Evolutionary conservation across 2,888 invertebrate genomes (phyloP).

Genomic region (Tinea pellionella): DNA sequence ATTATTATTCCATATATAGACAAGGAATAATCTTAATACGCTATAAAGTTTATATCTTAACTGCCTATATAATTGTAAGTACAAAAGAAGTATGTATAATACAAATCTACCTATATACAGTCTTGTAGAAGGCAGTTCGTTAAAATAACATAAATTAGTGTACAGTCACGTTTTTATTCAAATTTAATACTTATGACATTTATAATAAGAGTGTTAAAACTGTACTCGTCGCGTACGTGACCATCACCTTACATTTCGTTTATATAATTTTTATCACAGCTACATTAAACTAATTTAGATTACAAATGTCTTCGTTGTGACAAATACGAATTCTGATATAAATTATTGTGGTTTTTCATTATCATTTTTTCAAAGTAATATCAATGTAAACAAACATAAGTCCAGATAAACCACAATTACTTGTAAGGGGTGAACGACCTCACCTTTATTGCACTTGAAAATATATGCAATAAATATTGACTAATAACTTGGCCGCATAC

Average conservation of each 20-base stretch:
- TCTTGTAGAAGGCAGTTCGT: slow-evolving; percentile 4
- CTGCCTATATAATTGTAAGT: too few species aligned
- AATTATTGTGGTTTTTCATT: too few species aligned
- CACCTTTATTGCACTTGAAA: too few species aligned
- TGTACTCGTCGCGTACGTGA: not conserved
- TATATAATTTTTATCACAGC: not conserved
- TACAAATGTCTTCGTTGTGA: not conserved
- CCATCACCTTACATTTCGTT: not conserved
- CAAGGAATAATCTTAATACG: too few species aligned
- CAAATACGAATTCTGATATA: not conserved
- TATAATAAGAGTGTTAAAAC: not conserved
- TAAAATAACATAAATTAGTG: not conserved
- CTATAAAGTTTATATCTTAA: too few species aligned
- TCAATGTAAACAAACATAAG: too few species aligned
- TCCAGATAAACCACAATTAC: too few species aligned
- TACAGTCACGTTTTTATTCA: not conserved
- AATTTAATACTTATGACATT: not conserved
- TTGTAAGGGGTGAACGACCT: too few species aligned
- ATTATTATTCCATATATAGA: too few species aligned
- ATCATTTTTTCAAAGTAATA: too few species aligned
- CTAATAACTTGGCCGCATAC: too few species aligned
- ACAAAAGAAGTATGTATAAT: not conserved
- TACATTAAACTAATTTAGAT: slow-evolving; percentile 1
- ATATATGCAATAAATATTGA: too few species aligned
- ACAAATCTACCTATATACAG: slow-evolving; percentile 3